Percentiles rank a stretch among this genome's conserved stretches.
phyloP scores from a whole-genome alignment of 1,140 invertebrate genomes.

The Schmidtea mediterranea region DNA sequence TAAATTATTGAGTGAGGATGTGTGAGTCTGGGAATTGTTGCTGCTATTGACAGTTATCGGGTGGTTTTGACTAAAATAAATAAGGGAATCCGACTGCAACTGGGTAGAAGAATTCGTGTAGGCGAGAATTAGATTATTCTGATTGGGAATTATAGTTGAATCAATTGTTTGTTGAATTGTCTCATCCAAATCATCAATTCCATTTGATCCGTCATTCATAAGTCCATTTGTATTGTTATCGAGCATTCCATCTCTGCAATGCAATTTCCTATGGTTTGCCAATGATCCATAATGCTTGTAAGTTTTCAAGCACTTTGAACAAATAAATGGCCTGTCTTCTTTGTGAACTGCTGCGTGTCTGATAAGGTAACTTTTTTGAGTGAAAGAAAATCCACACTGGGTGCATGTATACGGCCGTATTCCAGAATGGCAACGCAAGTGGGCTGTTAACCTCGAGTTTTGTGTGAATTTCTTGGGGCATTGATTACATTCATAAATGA shows the following conservation, averaged over 20 bases:
- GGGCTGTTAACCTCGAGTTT: not conserved
- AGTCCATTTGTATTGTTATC: too few relatives aligned
- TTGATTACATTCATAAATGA: not conserved
- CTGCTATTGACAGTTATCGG: too few relatives aligned
- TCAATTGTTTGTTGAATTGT: too few relatives aligned
- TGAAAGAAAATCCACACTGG: slow-evolving; percentile 19
- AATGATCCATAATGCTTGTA: slow-evolving; percentile 14
- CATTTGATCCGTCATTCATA: too few relatives aligned
- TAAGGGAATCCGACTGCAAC: too few relatives aligned
- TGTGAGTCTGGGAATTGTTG: too few relatives aligned
- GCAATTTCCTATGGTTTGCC: not conserved
- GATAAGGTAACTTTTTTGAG: slow-evolving; percentile 16
- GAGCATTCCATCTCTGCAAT: not conserved
- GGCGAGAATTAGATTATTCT: too few relatives aligned
- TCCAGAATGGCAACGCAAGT: not conserved
- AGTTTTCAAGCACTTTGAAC: slow-evolving; percentile 13
- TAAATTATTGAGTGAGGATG: too few relatives aligned
- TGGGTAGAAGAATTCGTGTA: too few relatives aligned
- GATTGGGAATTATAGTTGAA: too few relatives aligned
- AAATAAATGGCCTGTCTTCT: slow-evolving; percentile 19
- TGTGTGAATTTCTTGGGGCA: not conserved
- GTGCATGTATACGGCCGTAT: slow-evolving; percentile 13
- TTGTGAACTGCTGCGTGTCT: slow-evolving; percentile 19
- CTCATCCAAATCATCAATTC: too few relatives aligned
- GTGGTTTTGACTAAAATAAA: too few relatives aligned